Conservation (phyloP, 1,140 invertebrate genomes). For the Gonatopus flavifemur region DNA sequence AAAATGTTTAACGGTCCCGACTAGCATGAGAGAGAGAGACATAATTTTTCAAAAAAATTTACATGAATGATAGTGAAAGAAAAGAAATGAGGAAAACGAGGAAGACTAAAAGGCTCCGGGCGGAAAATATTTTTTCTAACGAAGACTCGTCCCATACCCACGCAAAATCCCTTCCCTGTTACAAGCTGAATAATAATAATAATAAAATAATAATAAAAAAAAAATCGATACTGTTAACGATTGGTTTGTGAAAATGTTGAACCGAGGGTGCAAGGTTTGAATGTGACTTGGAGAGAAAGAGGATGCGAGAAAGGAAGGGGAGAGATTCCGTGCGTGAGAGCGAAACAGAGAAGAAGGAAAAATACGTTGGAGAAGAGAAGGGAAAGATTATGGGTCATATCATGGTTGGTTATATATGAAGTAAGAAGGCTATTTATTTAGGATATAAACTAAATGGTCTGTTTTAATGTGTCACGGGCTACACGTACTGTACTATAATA, state of each 20-base stretch:
- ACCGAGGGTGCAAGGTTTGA: slow-evolving; percentile 14
- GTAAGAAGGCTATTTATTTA: slow-evolving; percentile 59
- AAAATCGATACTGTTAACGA: slow-evolving; percentile 49
- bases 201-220: no score
- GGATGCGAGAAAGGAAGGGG: slow-evolving; percentile 26
- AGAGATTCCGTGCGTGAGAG: slow-evolving; percentile 23
- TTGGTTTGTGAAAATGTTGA: slow-evolving; percentile 44
- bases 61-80: slow-evolving; percentile 6
- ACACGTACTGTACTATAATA: slow-evolving; percentile 59
- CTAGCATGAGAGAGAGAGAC: background rate
- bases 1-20: no score
- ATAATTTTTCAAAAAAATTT: no score
- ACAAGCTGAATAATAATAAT: no score
- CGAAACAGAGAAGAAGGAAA: slow-evolving; percentile 28
- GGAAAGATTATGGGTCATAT: slow-evolving; percentile 46
- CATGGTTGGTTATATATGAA: slow-evolving; percentile 57
- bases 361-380: background rate
- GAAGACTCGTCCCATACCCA: slow-evolving; percentile 34
- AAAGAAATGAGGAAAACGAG: background rate
- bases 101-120: slow-evolving; percentile 10
- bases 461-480: slow-evolving; percentile 60
- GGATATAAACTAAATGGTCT: slow-evolving; percentile 57
- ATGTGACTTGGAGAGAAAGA: slow-evolving; percentile 33
- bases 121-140: slow-evolving; percentile 55
- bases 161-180: slow-evolving; percentile 41